Evolutionary conservation across 2,888 invertebrate species (phyloP).

Genomic region (Sylvicola cinctus): DNA sequence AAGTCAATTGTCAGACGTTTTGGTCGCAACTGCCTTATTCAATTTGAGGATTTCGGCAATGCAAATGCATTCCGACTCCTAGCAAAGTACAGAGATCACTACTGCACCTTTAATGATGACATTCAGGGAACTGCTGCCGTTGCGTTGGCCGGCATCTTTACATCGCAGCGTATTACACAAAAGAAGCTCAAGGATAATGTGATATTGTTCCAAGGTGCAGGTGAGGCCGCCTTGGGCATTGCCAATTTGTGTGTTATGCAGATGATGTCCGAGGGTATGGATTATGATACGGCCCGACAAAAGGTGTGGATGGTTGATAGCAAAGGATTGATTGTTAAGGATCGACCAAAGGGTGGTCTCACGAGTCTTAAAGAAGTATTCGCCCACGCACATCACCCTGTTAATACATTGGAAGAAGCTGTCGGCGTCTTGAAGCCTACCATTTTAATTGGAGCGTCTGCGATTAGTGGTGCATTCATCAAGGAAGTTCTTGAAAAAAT

Average conservation of each 20-base stretch:
- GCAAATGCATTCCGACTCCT: constrained; percentile 88
- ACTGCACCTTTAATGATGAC: too few relatives aligned
- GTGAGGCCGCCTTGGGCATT: constrained; percentile 86
- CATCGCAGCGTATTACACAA: constrained; percentile 66
- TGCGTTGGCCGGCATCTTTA: constrained; percentile 81
- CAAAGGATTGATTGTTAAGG: constrained; percentile 76
- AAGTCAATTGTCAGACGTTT: constrained; percentile 62
- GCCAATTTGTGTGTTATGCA: constrained; percentile 88
- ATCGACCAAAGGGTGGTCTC: constrained; percentile 64
- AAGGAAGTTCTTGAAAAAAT: constrained; percentile 66
- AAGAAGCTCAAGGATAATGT: constrained; percentile 64
- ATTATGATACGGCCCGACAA: constrained; percentile 49
- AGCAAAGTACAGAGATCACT: constrained; percentile 66
- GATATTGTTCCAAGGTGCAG: constrained; percentile 90
- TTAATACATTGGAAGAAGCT: constrained; percentile 61
- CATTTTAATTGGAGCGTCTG: constrained; percentile 87
- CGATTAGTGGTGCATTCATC: constrained; percentile 86
- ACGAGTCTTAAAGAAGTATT: constrained; percentile 63
- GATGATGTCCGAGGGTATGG: constrained; percentile 68
- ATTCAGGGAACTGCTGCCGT: constrained; percentile 80
- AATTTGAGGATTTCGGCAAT: constrained; percentile 98
- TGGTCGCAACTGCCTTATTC: constrained; percentile 70
- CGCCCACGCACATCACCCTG: constrained; percentile 55
- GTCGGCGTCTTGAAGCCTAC: constrained; percentile 66
- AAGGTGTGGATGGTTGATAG: constrained; percentile 95